Evolutionary conservation across 2,113 vertebrate genomes (phyloP).

Genomic region (Calypte anna): DNA sequence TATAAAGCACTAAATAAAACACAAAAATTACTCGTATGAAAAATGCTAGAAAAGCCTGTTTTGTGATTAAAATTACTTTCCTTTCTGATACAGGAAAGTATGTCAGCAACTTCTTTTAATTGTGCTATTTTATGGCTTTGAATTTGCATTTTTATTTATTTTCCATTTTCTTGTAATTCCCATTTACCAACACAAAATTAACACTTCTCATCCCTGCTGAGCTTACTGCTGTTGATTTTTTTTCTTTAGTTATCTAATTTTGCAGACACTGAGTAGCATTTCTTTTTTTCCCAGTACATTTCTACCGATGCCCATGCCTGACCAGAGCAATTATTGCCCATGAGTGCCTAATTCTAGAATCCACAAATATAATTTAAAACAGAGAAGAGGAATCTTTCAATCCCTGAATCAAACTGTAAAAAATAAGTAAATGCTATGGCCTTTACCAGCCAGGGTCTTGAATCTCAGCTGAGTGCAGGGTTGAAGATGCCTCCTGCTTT

Average conservation of each 20-base stretch:
- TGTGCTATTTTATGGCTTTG: not conserved
- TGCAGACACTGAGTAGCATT: not conserved
- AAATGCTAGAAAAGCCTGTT: not conserved
- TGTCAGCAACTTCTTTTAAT: not conserved
- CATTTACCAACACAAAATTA: conserved; percentile 45
- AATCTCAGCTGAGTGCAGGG: not conserved
- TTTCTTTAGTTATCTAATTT: not conserved
- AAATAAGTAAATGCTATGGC: not conserved
- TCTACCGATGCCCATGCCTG: not conserved
- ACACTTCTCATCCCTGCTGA: not conserved
- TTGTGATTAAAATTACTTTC: not conserved
- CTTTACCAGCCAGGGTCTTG: not conserved
- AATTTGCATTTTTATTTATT: conserved; percentile 49
- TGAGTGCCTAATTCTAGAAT: not conserved
- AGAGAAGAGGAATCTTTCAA: not conserved
- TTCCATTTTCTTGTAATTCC: conserved; percentile 38
- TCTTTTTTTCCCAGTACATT: not conserved
- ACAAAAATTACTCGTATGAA: not conserved
- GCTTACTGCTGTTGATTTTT: not conserved
- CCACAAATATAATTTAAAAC: not conserved
- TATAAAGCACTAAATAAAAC: not conserved
- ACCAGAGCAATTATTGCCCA: not conserved
- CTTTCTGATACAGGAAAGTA: not conserved
- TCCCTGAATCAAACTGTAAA: not conserved
- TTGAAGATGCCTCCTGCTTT: not conserved